A percentile compares a stretch with the other conserved stretches of the same genome.
Evolutionary conservation across 2,888 invertebrate species (phyloP).

Genomic region (Drosophila atroscutellata): DNA sequence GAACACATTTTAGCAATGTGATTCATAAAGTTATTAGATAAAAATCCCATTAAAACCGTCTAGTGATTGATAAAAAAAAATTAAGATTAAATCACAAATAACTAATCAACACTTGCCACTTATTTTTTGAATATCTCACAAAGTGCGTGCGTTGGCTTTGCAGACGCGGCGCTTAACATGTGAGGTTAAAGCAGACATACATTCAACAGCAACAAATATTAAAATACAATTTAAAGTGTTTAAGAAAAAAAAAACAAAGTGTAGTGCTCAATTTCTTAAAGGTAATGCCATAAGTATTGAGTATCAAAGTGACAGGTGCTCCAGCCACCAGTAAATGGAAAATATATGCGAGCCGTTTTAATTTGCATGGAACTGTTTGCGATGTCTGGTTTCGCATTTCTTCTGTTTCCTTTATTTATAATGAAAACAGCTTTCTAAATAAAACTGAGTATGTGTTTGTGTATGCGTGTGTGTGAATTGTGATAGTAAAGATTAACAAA

Average conservation of each 20-base stretch:
- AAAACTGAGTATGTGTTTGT: constrained; percentile 35
- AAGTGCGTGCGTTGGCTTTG: constrained; percentile 55
- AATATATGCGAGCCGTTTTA: constrained; percentile 31
- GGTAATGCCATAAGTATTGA: constrained; percentile 50
- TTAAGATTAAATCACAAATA: constrained; percentile 1
- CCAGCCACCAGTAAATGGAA: constrained; percentile 28
- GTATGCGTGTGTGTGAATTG: constrained; percentile 50
- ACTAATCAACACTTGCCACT: background rate
- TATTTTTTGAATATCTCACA: constrained; percentile 18
- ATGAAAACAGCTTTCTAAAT: constrained; percentile 64
- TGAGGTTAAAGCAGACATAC: constrained; percentile 82
- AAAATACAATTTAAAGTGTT: constrained; percentile 34
- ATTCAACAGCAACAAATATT: constrained; percentile 54
- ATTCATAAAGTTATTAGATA: constrained; percentile 65
- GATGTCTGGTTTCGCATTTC: constrained; percentile 31
- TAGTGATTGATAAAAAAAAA: constrained; percentile 20
- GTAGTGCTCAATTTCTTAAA: constrained; percentile 25
- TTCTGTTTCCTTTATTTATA: constrained; percentile 31
- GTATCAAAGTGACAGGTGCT: constrained; percentile 30
- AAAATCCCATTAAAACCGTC: constrained; percentile 39
- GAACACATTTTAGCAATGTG: constrained; percentile 76
- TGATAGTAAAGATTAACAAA: constrained; percentile 57
- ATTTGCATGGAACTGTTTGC: constrained; percentile 33
- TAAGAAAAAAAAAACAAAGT: constrained; percentile 24
- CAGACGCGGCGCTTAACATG: constrained; percentile 81